A percentile compares a stretch with the other conserved stretches of the same genome.
Evolutionary conservation across 2,113 vertebrate species (phyloP).

Genomic region (Actenoides lindsayi): DNA sequence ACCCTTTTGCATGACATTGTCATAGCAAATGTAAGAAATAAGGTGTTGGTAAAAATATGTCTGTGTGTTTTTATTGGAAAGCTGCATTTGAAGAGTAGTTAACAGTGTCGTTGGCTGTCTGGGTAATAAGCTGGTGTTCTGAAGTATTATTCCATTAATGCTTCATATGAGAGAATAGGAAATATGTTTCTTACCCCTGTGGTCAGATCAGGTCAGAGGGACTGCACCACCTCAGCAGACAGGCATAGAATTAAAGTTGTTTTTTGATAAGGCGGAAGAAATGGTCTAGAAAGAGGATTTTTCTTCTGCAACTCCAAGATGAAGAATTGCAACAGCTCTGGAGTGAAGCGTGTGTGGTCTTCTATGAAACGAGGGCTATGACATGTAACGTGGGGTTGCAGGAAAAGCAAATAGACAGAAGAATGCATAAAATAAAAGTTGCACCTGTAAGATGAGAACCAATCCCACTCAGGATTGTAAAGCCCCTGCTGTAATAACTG

Average conservation of each 20-base stretch:
- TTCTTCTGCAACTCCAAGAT: background rate
- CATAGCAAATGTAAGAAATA: background rate
- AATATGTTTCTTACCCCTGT: background rate
- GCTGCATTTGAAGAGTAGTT: background rate
- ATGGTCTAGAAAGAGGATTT: background rate
- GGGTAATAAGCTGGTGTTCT: background rate
- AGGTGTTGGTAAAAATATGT: background rate
- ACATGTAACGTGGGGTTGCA: background rate
- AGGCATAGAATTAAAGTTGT: background rate
- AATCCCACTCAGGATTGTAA: background rate
- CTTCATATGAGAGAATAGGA: background rate
- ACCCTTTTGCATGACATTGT: background rate
- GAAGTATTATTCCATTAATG: background rate
- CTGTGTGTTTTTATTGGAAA: background rate
- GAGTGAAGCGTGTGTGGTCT: background rate
- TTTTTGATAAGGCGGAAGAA: background rate
- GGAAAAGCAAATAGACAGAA: background rate
- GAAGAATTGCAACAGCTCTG: background rate
- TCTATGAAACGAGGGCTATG: background rate
- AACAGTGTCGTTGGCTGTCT: background rate
- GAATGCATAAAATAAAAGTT: background rate
- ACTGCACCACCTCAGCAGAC: background rate
- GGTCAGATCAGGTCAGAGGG: background rate
- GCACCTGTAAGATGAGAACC: background rate
- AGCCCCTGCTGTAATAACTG: background rate